Base-by-base conservation (phyloP, 2,888 invertebrate genomes). In the Polietes domitor region DNA sequence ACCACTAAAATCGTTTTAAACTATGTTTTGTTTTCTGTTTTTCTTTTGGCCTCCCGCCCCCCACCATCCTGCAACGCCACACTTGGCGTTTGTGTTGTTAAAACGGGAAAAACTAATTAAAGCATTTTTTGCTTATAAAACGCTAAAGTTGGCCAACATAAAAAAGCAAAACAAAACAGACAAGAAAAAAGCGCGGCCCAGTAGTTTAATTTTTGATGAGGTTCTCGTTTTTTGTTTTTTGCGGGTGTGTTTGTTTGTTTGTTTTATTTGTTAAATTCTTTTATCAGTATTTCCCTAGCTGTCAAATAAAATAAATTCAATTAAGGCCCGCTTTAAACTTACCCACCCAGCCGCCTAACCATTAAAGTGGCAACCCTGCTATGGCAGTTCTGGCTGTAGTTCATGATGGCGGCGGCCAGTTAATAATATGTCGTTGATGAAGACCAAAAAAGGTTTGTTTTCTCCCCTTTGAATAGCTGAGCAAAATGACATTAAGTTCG, bases 201-300 rank as follows among this genome's bases (percentile, higher is more conserved):
- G 61, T 61, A 61, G 61, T 61, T 61, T 61, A 61, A 61, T 61
- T 61, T 61, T 61, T 61, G 61, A 61, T 61, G 61, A 61, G 61
- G 28, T 61, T 28, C 61, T 61, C 28, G n/a, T 5, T 24, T 58
- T 58, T 58, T 53, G 15, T 6, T 58, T 58, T 15, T 3, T 61
- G 58, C 12, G 1, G 15, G n/a, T 47, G n/a, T 61, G n/a, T 61
- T n/a, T 63, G 63, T 63, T 63, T 63, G 63, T 63, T 21, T n/a
- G 32, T 17, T 63, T 63, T 32, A 63, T 63, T 32, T 32, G 32
- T 17, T n/a, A 17, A 63, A 63, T 63, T 63, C 28, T 63, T 28
- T 63, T 63, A 63, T 63, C 63, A 63, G 28, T 32, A 63, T 32
- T 63, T 63, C 63, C 28, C 63, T n/a, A 32, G 63, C 28, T 63